These are phyloP conservation scores for Polietes domitor DNA, from an alignment of 2,888 invertebrate genomes.

Conservation along the genomic window DNA sequence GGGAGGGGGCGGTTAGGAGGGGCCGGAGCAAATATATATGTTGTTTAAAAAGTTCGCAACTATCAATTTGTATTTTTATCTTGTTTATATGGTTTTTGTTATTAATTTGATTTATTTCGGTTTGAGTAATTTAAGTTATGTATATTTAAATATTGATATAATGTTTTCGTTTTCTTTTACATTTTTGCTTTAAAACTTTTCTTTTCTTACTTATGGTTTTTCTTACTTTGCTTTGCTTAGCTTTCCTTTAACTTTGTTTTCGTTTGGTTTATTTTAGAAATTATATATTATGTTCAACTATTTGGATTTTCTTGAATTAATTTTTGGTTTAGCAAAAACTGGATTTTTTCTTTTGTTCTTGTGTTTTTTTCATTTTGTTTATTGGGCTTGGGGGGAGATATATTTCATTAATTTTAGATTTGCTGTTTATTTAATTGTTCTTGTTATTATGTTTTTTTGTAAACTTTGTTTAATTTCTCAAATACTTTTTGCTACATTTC, in stretches of 20 bases:
- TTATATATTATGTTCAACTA: slow-evolving; percentile 9
- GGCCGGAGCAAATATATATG: slow-evolving; percentile 8
- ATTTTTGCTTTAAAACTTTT: slow-evolving; percentile 11
- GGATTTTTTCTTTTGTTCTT: slow-evolving; percentile 19
- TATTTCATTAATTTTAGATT: slow-evolving; percentile 22
- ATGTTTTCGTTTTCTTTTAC: too few species aligned
- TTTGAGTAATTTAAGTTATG: slow-evolving; percentile 11
- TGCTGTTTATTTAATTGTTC: background rate
- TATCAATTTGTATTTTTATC: slow-evolving; percentile 34
- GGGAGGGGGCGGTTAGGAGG: too few species aligned
- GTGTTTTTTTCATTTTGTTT: slow-evolving; percentile 43
- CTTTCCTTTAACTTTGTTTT: background rate
- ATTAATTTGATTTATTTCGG: slow-evolving; percentile 56
- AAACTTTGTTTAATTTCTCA: slow-evolving; percentile 56
- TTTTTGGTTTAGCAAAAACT: background rate
- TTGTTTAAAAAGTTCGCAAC: slow-evolving; percentile 34
- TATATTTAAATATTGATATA: slow-evolving; percentile 12
- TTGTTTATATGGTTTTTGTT: slow-evolving; percentile 7
- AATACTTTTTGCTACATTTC: slow-evolving; percentile 59
- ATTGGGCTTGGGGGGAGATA: slow-evolving; percentile 1
- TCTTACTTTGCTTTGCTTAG: too few species aligned
- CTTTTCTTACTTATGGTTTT: background rate
- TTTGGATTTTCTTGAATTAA: background rate
- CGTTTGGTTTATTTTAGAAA: background rate
- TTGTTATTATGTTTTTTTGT: slow-evolving; percentile 35